Evolutionary conservation across 1,140 invertebrate genomes (phyloP).

Genomic region (Papilio xuthus): DNA sequence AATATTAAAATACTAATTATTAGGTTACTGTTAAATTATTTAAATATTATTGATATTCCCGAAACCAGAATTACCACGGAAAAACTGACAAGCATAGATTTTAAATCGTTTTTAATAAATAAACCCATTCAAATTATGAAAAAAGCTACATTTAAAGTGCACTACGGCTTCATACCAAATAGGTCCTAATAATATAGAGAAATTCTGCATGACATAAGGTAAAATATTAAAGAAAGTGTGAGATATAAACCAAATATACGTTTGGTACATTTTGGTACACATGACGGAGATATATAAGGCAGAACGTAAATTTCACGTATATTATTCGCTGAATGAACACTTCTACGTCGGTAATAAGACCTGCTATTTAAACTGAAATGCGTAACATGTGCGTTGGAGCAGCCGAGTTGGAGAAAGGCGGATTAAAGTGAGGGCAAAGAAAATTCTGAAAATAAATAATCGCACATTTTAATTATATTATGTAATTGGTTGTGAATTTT

Average conservation of each 20-base stretch:
- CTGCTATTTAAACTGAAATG: conserved; percentile 20
- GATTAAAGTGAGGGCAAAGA: not conserved
- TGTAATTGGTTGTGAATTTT: too few relatives aligned
- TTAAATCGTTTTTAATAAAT: not conserved
- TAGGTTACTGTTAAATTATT: not conserved
- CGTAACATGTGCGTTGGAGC: not conserved
- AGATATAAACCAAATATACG: not conserved
- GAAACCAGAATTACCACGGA: not conserved
- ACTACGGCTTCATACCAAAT: not conserved
- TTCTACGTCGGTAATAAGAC: not conserved
- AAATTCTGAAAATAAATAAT: not conserved
- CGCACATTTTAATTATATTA: not conserved
- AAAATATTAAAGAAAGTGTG: not conserved
- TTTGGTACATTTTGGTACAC: not conserved
- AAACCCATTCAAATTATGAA: not conserved
- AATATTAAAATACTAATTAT: not conserved
- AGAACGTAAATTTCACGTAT: not conserved
- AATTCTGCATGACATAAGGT: not conserved
- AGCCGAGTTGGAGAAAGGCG: not conserved
- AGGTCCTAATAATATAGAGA: not conserved
- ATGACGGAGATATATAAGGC: not conserved
- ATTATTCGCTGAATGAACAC: conserved; percentile 19
- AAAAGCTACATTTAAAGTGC: not conserved
- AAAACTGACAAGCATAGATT: not conserved
- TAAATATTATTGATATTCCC: not conserved